phyloP scores from a whole-genome alignment of 2,113 vertebrate genomes.

The Verasper variegatus region DNA sequence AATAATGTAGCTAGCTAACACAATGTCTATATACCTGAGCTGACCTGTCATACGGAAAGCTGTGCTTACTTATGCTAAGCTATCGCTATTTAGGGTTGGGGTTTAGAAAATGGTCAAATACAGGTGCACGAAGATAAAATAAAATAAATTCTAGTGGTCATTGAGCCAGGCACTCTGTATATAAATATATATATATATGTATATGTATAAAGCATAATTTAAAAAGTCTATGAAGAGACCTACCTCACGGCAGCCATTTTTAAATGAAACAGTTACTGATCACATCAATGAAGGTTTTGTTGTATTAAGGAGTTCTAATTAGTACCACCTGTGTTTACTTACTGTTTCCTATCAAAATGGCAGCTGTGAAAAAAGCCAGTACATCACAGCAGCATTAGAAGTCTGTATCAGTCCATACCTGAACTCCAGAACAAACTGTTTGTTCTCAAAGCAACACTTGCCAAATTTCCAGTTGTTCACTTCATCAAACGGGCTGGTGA shows the following conservation, averaged over 20 bases:
- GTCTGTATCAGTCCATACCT: constrained; percentile 2
- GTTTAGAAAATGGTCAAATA: not conserved
- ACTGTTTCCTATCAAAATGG: not conserved
- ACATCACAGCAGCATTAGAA: not conserved
- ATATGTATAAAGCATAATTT: no score
- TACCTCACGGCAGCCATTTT: not conserved
- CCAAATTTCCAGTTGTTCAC: constrained; percentile 42
- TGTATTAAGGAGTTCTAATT: not conserved
- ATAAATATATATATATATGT: no score
- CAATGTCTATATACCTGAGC: no score
- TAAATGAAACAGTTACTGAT: not conserved
- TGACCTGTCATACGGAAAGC: not conserved
- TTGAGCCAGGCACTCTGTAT: no score
- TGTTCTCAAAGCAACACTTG: constrained; percentile 44
- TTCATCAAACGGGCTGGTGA: constrained; percentile 34
- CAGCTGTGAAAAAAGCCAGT: not conserved
- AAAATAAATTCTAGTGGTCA: no score
- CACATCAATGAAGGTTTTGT: not conserved
- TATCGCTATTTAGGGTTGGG: not conserved
- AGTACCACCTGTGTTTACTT: not conserved
- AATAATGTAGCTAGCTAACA: no score
- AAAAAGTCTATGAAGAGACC: no score
- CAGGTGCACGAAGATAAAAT: not conserved
- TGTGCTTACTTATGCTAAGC: not conserved
- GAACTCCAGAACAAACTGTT: constrained; percentile 8